Evolutionary conservation across 2,113 vertebrate species (phyloP).

Genomic region (Thunnus maccoyii): DNA sequence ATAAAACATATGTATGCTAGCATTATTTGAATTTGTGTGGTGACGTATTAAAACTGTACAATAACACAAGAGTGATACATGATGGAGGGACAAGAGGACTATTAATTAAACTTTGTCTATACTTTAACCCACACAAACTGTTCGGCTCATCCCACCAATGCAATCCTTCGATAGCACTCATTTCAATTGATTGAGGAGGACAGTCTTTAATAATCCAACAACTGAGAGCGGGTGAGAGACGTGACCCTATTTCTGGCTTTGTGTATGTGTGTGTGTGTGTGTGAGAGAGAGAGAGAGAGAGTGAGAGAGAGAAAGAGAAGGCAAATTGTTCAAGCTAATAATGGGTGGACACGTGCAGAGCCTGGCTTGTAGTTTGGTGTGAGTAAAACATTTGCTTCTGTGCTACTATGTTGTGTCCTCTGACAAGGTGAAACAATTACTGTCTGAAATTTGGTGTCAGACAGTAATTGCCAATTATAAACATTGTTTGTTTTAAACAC

Average conservation of each 20-base stretch:
- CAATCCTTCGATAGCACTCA: conserved; percentile 20
- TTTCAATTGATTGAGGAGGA: conserved; percentile 17
- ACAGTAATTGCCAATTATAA: neutral
- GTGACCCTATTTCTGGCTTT: conserved; percentile 41
- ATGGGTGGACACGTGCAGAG: conserved; percentile 1
- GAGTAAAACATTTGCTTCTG: neutral
- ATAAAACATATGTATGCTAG: neutral
- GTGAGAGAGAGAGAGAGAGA: too few species aligned
- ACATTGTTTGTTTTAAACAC: neutral
- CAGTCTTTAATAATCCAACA: conserved; percentile 39
- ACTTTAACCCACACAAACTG: neutral
- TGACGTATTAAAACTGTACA: neutral
- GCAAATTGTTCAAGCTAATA: conserved; percentile 21
- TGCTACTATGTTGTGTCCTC: neutral
- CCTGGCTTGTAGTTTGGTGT: neutral
- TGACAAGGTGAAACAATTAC: neutral
- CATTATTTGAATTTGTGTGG: neutral
- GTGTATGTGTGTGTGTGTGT: conserved; percentile 5
- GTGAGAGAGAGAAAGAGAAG: neutral
- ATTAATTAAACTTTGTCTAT: conserved; percentile 2
- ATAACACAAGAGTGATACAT: neutral
- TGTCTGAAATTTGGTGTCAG: neutral
- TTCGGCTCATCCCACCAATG: neutral
- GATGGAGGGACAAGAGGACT: neutral
- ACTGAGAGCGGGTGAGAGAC: conserved; percentile 18